Evolutionary conservation across 2,113 vertebrate genomes (phyloP), one percentile per base, ranked within the genome.

Genomic region (Polyodon spathula): DNA sequence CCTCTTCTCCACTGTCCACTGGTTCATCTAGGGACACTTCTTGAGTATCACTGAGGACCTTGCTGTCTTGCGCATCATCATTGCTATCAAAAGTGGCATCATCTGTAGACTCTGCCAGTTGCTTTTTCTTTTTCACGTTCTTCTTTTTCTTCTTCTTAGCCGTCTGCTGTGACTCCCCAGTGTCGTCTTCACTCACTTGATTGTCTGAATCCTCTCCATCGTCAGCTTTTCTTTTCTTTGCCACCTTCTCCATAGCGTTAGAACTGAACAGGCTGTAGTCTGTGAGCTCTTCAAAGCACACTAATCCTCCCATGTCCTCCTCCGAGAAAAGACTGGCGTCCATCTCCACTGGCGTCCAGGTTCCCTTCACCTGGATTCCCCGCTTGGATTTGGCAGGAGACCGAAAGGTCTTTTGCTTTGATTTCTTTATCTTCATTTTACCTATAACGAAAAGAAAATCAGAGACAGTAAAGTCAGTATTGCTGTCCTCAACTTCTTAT

Each of bases 231-330:
- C 87, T 90, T 73, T 93, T 92, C 68, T 87, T 91, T 3, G 68
- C 72, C 14, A 70, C 63, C 43, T 73, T 77, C 42, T 64, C 44
- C 38, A 66, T 75, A 3, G 76, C 72, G 1, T 78, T 71, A 3
- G 87, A 67, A 64, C 85, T 85, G 12, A 97, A 72, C 61, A 96
- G 59, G 1, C 72, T 76, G 64, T 98, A 99, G 14, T 90, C 83
- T 1, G 86, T 90, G 59, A 99, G 89, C 40, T 99, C 94, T 70
- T 99, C 95, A 68, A 97, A 90, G 58, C 93, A 98, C 1, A 97
- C 84, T 16, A 98, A 27, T n/a, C 89, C 88, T 46, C 76, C 80
- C 70, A 97, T 71, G 8, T 90, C 88, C 54, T 92, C 90, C n/a
- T 92, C 88, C 4, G 84, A 83, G 63, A 95, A 92, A 0, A 96